Base-by-base conservation (phyloP, 2,888 invertebrate species). In the Pammene fasciana region DNA sequence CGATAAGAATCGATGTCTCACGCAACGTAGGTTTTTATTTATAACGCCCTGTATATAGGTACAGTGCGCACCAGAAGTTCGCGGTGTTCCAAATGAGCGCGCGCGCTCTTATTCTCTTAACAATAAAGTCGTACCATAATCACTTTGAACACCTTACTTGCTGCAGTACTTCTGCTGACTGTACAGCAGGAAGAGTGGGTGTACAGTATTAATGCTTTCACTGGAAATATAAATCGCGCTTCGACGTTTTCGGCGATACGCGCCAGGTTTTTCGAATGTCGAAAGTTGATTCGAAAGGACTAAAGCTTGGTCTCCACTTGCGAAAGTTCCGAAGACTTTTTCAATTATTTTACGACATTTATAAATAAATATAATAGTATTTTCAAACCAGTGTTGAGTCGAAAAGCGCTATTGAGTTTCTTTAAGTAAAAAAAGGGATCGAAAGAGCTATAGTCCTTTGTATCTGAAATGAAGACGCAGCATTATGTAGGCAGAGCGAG, bases 1-100 rank as follows among this genome's bases (percentile, higher is more conserved):
- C 90, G 92, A 92, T 92, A 92, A 92, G 89, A 88, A 90, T 89
- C 91, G 87, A 87, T 87, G 90, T 88, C 89, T 90, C 90, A 89
- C 88, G 90, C 89, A 85, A 91, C 85, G 84, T 86, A 85, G 85
- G 86, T 90, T 87, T 89, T 89, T 89, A 85, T 86, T 84, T 83
- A 76, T 79, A 79, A 78, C 64, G 38, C 45, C 57, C 75, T 77
- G 78, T 86, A 83, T 82, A 83, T 85, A 83, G 68, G 66, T 68
- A 38, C 26, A 26, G 4, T 26, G 26, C 1, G 26, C 26, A 1
- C 4, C 26, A 26, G 26, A 26, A 26, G 26, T 26, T 26, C 1
- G 26, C 26, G 4, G 26, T 26, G 26, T 26, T 26, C 26, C 1
- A 26, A 26, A 26, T 26, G 26, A 26, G n/a, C 26, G 2, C 4